phyloP scores from a whole-genome alignment of 2,113 vertebrate species.

The Spermophilus dauricus region DNA sequence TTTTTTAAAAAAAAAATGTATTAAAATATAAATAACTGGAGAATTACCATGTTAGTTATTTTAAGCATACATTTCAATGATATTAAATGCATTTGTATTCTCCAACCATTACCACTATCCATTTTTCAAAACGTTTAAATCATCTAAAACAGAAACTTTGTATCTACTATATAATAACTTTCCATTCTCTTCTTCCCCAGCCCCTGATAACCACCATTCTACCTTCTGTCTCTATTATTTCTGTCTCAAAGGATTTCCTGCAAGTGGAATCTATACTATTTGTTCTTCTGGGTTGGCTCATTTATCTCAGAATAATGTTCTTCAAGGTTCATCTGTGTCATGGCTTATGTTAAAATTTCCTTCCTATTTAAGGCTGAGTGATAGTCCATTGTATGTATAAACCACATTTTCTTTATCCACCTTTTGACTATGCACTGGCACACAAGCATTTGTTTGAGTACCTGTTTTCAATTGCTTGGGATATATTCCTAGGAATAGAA shows the following conservation, averaged over 20 bases:
- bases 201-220: neutral
- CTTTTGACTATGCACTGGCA: neutral
- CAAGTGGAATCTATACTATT: neutral
- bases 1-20: neutral
- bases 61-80: neutral
- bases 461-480: neutral
- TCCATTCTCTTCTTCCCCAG: neutral
- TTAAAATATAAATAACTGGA: neutral
- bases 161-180: neutral
- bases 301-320: neutral
- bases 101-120: neutral
- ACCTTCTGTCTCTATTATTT: neutral
- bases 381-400: neutral
- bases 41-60: neutral
- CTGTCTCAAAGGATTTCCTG: neutral
- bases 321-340: neutral
- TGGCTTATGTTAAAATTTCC: neutral
- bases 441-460: neutral
- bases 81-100: neutral
- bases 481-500: neutral
- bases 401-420: neutral
- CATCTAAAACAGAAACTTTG: neutral
- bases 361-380: neutral
- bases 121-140: conserved; percentile 8
- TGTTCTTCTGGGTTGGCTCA: neutral